Percentiles rank a stretch among this genome's conserved stretches.
Evolutionary conservation across 2,113 vertebrate genomes (phyloP).

Genomic region (Xenotilapia flavipinnis): DNA sequence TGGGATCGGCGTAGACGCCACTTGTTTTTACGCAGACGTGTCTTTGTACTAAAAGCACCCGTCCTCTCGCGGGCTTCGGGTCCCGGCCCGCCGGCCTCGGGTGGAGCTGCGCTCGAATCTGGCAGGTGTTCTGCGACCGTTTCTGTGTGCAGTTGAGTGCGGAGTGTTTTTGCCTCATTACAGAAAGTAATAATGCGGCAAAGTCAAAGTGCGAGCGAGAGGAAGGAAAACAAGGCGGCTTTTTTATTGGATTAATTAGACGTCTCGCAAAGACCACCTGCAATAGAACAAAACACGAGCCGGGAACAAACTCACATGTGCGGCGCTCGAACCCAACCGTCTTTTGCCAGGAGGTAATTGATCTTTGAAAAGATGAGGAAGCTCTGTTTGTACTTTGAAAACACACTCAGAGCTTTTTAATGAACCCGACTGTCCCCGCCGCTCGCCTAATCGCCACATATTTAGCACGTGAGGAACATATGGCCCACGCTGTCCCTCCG

Average conservation of each 20-base stretch:
- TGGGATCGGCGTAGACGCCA: not conserved
- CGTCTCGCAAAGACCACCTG: conserved; percentile 69
- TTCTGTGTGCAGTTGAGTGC: conserved; percentile 46
- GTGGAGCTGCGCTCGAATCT: conserved; percentile 23
- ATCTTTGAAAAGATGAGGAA: conserved; percentile 14
- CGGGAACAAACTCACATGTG: conserved; percentile 29
- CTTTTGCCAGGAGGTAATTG: conserved; percentile 19
- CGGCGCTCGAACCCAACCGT: conserved; percentile 5
- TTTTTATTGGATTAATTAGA: conserved; percentile 75
- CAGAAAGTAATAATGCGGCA: conserved; percentile 70
- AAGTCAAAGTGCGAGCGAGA: conserved; percentile 64
- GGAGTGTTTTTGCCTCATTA: conserved; percentile 69
- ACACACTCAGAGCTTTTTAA: conserved; percentile 27
- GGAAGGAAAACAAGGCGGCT: conserved; percentile 66
- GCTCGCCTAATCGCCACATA: conserved; percentile 42
- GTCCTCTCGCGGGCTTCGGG: conserved; percentile 22
- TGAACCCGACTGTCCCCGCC: conserved; percentile 9
- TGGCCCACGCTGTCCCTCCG: conserved; percentile 46
- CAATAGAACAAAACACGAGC: conserved; percentile 60
- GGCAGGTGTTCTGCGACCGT: conserved; percentile 27
- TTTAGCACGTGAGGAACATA: conserved; percentile 61
- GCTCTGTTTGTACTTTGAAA: conserved; percentile 41
- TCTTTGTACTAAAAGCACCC: not conserved
- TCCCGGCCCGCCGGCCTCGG: conserved; percentile 18
- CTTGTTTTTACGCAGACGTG: not conserved